Evolutionary conservation across 2,113 vertebrate genomes (phyloP).

Genomic region (Aptenodytes patagonicus): DNA sequence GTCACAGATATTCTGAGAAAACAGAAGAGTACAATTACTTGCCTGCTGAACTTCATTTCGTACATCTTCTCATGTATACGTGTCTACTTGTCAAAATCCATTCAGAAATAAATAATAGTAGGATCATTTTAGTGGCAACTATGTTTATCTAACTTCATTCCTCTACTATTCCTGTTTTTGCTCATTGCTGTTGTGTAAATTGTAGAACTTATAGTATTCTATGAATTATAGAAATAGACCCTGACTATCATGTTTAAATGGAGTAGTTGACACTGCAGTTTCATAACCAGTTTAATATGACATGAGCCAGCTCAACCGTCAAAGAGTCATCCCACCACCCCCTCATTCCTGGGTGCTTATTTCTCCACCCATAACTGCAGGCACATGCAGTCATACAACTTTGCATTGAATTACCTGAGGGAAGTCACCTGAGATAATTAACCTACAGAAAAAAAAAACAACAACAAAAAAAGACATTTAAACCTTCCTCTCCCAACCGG

Average conservation of each 20-base stretch:
- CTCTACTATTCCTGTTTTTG: background rate
- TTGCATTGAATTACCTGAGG: background rate
- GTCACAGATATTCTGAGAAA: background rate
- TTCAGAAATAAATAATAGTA: background rate
- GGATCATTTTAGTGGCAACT: background rate
- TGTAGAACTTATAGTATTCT: background rate
- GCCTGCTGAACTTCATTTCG: background rate
- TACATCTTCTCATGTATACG: background rate
- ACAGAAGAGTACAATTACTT: background rate
- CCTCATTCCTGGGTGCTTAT: background rate
- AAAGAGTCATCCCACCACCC: background rate
- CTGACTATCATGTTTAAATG: background rate
- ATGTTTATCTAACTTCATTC: background rate
- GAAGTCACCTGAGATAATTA: background rate
- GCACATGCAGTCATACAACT: background rate
- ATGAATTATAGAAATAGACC: background rate
- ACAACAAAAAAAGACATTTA: background rate
- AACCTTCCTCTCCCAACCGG: background rate
- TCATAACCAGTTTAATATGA: background rate
- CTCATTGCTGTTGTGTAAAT: background rate
- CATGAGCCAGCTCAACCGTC: background rate
- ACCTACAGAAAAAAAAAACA: background rate
- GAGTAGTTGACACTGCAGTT: background rate
- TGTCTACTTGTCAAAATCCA: background rate
- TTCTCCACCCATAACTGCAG: constrained; percentile 5